These are phyloP conservation scores for Acanthoscelides obtectus DNA, from an alignment of 2,888 invertebrate genomes.

Conservation along the genomic window DNA sequence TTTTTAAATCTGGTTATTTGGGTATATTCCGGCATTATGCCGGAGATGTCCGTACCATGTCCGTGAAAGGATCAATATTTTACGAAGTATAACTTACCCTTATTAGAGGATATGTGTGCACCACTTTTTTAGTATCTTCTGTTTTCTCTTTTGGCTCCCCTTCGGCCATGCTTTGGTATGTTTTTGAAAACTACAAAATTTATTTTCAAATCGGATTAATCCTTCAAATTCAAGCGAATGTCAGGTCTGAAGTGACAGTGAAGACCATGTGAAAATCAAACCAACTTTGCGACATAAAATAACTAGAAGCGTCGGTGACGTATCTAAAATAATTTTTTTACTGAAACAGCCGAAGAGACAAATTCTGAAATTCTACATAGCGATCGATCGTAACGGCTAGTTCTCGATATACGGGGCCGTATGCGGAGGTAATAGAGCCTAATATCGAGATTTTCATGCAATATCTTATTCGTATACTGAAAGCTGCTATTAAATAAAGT, in stretches of 20 bases:
- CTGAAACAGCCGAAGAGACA: too few relatives aligned
- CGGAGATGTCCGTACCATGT: background rate
- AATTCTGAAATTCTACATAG: too few relatives aligned
- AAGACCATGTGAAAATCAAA: too few relatives aligned
- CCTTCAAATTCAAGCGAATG: background rate
- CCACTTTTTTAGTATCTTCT: slow-evolving; percentile 29
- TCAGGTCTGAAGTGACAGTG: background rate
- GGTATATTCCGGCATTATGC: background rate
- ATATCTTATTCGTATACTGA: too few relatives aligned
- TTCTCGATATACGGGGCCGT: too few relatives aligned
- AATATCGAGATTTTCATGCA: too few relatives aligned
- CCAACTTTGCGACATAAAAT: background rate
- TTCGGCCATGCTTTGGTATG: slow-evolving; percentile 24
- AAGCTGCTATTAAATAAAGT: too few relatives aligned
- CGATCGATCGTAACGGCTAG: too few relatives aligned
- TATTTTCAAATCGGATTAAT: background rate
- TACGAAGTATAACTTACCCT: slow-evolving; percentile 29
- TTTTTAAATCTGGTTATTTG: background rate
- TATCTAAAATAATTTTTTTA: background rate
- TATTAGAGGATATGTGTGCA: slow-evolving; percentile 33
- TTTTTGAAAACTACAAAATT: background rate
- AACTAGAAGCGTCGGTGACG: background rate
- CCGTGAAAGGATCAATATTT: slow-evolving; percentile 17
- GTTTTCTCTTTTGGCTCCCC: slow-evolving; percentile 26
- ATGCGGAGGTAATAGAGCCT: too few relatives aligned